phyloP scores from a whole-genome alignment of 1,140 invertebrate species.

The Acromyrmex heyeri region DNA sequence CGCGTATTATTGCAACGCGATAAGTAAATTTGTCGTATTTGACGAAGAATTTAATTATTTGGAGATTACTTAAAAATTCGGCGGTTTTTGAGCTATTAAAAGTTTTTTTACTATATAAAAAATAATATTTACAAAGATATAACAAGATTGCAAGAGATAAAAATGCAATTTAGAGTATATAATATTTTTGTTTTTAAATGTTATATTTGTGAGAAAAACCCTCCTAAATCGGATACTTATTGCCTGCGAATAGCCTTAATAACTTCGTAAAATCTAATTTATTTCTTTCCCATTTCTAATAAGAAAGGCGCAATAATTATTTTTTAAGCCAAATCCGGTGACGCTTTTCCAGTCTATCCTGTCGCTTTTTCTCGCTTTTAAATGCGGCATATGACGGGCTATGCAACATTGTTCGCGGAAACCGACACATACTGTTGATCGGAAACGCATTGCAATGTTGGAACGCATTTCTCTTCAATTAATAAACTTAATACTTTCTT shows the following conservation, averaged over 20 bases:
- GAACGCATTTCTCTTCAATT: background rate
- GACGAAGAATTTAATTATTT: too few species aligned
- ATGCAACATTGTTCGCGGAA: background rate
- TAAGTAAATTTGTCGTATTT: background rate
- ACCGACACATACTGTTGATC: background rate
- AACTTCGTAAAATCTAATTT: background rate
- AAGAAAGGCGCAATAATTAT: constrained; percentile 78
- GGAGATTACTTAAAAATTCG: background rate
- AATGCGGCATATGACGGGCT: background rate
- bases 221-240: background rate
- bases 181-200: background rate
- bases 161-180: background rate
- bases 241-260: background rate
- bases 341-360: constrained; percentile 70
- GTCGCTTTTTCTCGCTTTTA: constrained; percentile 62
- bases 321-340: constrained; percentile 79
- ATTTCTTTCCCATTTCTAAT: background rate
- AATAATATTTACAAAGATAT: background rate
- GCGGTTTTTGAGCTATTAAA: background rate
- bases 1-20: background rate
- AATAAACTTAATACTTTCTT: background rate
- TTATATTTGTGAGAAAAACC: background rate
- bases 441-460: background rate
- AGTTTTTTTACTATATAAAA: background rate
- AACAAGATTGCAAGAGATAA: background rate